Evolutionary conservation across 2,888 invertebrate genomes (phyloP).

Genomic region (Eudasyphora cyanicolor): DNA sequence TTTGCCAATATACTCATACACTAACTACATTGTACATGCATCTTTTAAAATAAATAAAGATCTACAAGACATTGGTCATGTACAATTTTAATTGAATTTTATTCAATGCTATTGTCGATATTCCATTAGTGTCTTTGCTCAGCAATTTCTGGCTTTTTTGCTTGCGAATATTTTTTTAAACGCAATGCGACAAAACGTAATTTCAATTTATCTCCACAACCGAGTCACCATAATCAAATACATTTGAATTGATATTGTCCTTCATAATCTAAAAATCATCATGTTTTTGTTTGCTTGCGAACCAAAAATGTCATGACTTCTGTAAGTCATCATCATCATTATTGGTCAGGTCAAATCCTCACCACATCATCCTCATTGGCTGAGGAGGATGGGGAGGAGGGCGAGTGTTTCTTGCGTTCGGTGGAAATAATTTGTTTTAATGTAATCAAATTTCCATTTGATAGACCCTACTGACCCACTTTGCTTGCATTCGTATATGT

Average conservation of each 20-base stretch:
- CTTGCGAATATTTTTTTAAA: background rate
- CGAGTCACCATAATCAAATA: slow-evolving; percentile 1
- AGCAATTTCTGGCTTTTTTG: background rate
- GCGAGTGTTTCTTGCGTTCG: background rate
- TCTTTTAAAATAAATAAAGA: slow-evolving; percentile 40
- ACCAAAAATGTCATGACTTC: slow-evolving; percentile 35
- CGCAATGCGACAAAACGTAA: slow-evolving; percentile 42
- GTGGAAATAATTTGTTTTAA: slow-evolving; percentile 32
- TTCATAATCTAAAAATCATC: slow-evolving; percentile 34
- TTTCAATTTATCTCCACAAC: slow-evolving; percentile 24
- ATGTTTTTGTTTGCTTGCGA: slow-evolving; percentile 32
- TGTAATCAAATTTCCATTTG: slow-evolving; percentile 62
- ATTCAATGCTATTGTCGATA: slow-evolving; percentile 10
- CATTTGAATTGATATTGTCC: slow-evolving; percentile 6
- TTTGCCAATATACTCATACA: slow-evolving; percentile 8
- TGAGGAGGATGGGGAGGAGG: too few species aligned
- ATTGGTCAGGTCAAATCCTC: background rate
- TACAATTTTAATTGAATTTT: slow-evolving; percentile 61
- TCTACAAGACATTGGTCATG: slow-evolving; percentile 52
- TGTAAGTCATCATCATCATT: slow-evolving; percentile 11
- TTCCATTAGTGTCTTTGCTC: background rate
- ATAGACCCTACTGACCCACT: slow-evolving; percentile 56
- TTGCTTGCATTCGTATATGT: slow-evolving; percentile 18
- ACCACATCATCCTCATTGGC: slow-evolving; percentile 32
- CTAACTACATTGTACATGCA: slow-evolving; percentile 39